Percentiles rank a stretch among this genome's conserved stretches.
Conservation (phyloP, 1,140 invertebrate genomes). For the Latrodectus geometricus region DNA sequence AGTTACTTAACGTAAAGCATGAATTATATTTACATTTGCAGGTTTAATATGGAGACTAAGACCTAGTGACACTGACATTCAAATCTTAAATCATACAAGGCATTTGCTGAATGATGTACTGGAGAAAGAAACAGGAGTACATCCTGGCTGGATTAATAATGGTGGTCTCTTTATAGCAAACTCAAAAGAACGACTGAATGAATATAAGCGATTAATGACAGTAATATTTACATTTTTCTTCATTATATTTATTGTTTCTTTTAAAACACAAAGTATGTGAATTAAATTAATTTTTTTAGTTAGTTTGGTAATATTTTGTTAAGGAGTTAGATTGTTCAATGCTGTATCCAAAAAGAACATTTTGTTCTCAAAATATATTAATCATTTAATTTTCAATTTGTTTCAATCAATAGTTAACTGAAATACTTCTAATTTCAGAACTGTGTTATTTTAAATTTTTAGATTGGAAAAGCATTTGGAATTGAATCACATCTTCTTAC, state of each 20-base stretch:
- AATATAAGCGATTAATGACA: constrained; percentile 85
- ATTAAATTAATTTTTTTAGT: too few species aligned
- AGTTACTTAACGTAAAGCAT: too few species aligned
- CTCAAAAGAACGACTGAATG: constrained; percentile 79
- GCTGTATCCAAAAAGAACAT: too few species aligned
- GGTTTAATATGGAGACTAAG: constrained; percentile 86
- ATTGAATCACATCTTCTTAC: constrained; percentile 81
- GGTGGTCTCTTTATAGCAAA: constrained; percentile 89
- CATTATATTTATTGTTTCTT: background rate
- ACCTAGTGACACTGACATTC: constrained; percentile 84
- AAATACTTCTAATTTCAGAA: too few species aligned
- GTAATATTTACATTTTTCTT: constrained; percentile 66
- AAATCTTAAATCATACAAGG: constrained; percentile 78
- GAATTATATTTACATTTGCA: constrained; percentile 68
- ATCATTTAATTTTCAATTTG: too few species aligned
- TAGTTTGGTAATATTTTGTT: too few species aligned
- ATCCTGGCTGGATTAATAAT: constrained; percentile 88
- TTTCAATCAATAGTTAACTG: too few species aligned
- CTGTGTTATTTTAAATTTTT: background rate
- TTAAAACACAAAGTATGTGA: too few species aligned
- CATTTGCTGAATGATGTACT: constrained; percentile 75
- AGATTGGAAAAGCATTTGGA: constrained; percentile 78
- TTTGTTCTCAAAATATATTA: too few species aligned
- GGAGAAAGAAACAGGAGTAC: constrained; percentile 81
- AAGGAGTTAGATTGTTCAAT: too few species aligned